A percentile compares a stretch with the other conserved stretches of the same genome.
phyloP scores from a whole-genome alignment of 92 coral and sea anemone species.

The Paramuricea clavata region DNA sequence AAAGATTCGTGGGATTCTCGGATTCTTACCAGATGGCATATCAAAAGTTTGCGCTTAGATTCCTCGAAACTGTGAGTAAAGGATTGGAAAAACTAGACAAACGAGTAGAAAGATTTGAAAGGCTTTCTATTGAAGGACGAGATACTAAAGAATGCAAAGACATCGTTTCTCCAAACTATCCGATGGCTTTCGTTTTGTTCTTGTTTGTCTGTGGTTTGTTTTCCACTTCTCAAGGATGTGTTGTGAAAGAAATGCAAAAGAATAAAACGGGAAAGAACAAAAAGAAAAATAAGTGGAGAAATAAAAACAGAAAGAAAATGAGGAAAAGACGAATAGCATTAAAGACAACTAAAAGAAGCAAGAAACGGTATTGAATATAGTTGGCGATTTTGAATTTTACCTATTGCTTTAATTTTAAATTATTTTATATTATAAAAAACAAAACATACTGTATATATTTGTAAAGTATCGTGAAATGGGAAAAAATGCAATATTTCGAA shows the following conservation, averaged over 20 bases:
- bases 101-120: neutral
- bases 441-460: too few species aligned
- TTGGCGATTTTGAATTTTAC: neutral
- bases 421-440: neutral
- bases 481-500: neutral
- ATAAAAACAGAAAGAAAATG: constrained; percentile 10
- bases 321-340: neutral
- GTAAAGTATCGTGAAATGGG: neutral
- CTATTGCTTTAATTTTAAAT: neutral
- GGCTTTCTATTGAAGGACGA: neutral
- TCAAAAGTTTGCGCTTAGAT: neutral
- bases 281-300: neutral
- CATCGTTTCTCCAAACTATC: neutral
- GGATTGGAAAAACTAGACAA: constrained; percentile 3
- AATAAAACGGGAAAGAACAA: neutral
- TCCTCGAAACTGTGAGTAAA: neutral
- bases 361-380: neutral
- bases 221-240: neutral
- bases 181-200: neutral
- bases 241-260: neutral
- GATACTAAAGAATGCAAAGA: neutral
- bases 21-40: neutral
- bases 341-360: neutral
- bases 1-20: neutral
- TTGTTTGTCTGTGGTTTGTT: constrained; percentile 12